Conservation (phyloP, 2,113 vertebrate genomes). For the Pterocles burchelli region DNA sequence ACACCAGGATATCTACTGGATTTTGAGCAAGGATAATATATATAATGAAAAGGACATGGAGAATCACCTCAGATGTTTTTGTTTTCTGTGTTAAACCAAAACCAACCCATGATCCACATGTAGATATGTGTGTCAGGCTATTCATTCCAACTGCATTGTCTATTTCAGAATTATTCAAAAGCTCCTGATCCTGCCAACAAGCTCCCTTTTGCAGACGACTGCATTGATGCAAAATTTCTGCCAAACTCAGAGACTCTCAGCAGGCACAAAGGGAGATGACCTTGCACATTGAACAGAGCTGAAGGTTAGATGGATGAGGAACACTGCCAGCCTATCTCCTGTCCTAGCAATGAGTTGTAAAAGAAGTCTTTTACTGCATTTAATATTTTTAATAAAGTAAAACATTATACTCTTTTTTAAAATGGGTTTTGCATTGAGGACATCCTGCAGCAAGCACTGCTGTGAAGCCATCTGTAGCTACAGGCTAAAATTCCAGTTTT, state of each 20-base stretch:
- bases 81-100: neutral
- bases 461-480: neutral
- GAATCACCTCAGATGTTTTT: neutral
- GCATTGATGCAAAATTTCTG: neutral
- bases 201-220: neutral
- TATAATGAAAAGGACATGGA: neutral
- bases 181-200: neutral
- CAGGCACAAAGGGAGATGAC: neutral
- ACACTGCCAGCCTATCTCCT: neutral
- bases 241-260: neutral
- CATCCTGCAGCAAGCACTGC: neutral
- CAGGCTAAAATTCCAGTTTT: neutral
- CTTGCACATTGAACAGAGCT: neutral
- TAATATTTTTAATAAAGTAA: neutral
- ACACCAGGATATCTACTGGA: neutral
- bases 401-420: neutral
- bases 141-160: neutral
- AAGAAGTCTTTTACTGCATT: neutral
- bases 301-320: neutral
- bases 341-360: neutral
- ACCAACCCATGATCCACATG: accelerated
- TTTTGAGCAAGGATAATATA: neutral
- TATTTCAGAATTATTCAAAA: neutral
- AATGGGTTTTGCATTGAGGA: neutral
- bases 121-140: neutral